These are phyloP conservation scores for Zygogramma bicolorata DNA, from an alignment of 2,888 invertebrate species.

Conservation along the genomic window DNA sequence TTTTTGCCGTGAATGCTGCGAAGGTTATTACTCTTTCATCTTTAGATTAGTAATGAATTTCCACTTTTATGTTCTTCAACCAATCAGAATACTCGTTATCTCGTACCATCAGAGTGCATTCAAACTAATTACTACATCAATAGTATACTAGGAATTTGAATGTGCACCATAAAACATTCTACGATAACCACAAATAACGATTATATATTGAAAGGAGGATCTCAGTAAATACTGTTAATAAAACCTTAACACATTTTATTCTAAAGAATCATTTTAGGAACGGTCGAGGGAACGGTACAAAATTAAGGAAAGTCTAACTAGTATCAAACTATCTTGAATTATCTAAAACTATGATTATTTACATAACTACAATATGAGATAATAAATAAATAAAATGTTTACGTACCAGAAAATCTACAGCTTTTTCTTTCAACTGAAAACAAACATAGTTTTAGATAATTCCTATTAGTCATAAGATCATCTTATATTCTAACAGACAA, in stretches of 20 bases:
- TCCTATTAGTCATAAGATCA: background rate
- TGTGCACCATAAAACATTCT: too few relatives aligned
- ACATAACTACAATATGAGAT: slow-evolving; percentile 25
- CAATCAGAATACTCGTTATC: background rate
- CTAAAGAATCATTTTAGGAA: too few relatives aligned
- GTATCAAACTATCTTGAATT: background rate
- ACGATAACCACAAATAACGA: too few relatives aligned
- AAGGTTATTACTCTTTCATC: too few relatives aligned
- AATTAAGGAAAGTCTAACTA: background rate
- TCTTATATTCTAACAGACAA: background rate
- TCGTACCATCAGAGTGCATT: background rate
- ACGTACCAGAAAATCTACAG: slow-evolving; percentile 63
- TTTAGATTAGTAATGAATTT: too few relatives aligned
- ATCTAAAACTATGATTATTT: background rate
- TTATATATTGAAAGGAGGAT: too few relatives aligned
- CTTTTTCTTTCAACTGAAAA: slow-evolving; percentile 64
- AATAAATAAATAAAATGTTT: slow-evolving; percentile 49
- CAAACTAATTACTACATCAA: background rate
- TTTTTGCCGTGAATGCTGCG: too few relatives aligned
- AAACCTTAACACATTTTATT: too few relatives aligned
- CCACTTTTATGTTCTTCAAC: too few relatives aligned
- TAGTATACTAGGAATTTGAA: too few relatives aligned
- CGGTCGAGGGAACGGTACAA: too few relatives aligned
- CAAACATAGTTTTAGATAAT: slow-evolving; percentile 54
- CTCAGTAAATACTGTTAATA: too few relatives aligned